phyloP scores from a whole-genome alignment of 2,797 vertebrate species.

The Rhinogobio ventralis region DNA sequence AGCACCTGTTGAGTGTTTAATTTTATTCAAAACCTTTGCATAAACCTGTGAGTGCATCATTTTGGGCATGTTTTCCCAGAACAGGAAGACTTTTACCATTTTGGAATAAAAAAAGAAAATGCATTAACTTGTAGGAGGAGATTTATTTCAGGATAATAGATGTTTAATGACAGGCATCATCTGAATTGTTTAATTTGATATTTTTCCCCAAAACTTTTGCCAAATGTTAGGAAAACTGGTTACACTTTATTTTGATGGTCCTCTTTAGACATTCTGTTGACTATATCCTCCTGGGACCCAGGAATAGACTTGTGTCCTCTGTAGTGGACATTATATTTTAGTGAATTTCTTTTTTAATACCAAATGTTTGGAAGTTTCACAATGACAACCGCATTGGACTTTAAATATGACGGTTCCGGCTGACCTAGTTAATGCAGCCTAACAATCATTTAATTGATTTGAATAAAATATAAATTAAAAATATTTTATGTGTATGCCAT shows the following conservation, averaged over 20 bases:
- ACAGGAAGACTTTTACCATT: background rate
- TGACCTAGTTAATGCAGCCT: too few relatives aligned
- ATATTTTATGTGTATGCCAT: too few relatives aligned
- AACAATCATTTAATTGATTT: too few relatives aligned
- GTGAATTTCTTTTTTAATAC: too few relatives aligned
- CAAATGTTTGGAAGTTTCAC: too few relatives aligned
- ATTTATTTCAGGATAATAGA: background rate
- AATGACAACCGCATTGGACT: too few relatives aligned
- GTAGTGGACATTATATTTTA: too few relatives aligned
- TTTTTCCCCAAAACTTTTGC: background rate
- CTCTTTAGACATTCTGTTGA: background rate
- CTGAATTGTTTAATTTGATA: background rate
- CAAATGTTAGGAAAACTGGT: background rate
- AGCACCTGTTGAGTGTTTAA: constrained; percentile 5
- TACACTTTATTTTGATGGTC: background rate
- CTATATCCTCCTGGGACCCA: background rate
- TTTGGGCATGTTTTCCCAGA: background rate
- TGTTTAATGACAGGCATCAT: background rate
- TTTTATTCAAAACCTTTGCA: constrained; percentile 2
- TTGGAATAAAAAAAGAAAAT: background rate
- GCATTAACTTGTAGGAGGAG: background rate
- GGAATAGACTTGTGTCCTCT: too few relatives aligned
- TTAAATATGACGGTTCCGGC: too few relatives aligned
- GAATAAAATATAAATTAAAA: too few relatives aligned
- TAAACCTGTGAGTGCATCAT: background rate